phyloP scores from a whole-genome alignment of 2,888 invertebrate genomes.

The Dasysyrphus albostriatus region DNA sequence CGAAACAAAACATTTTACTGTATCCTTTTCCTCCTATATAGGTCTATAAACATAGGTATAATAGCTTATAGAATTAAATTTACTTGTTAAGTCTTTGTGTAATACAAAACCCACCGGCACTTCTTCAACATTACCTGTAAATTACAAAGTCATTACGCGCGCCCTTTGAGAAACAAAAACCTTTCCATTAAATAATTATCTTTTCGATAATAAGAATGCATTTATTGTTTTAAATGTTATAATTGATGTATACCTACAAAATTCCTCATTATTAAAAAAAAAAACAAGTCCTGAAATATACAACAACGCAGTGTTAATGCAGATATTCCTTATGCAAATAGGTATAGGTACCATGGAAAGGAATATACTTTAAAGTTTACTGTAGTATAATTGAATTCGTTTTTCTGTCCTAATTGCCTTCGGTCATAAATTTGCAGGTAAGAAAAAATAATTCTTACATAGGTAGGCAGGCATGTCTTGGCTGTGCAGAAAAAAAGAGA shows the following conservation, averaged over 20 bases:
- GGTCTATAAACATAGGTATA: no score
- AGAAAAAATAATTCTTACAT: constrained; percentile 3
- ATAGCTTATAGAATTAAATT: background rate
- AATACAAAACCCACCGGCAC: background rate
- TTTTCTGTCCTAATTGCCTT: constrained; percentile 30
- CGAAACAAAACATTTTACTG: background rate
- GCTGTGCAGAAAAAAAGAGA: background rate
- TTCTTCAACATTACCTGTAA: constrained; percentile 9
- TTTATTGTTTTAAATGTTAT: constrained; percentile 2
- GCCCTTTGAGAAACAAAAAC: constrained; percentile 31
- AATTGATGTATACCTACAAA: background rate
- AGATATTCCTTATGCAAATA: constrained; percentile 3
- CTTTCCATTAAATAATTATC: constrained; percentile 46
- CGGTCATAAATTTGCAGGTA: constrained; percentile 57
- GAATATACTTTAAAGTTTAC: constrained; percentile 3
- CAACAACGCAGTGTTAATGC: background rate
- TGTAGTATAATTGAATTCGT: background rate
- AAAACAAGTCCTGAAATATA: background rate
- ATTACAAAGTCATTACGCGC: constrained; percentile 37
- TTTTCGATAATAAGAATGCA: constrained; percentile 16
- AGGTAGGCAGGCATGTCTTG: background rate
- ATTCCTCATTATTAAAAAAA: background rate
- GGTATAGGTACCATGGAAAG: background rate
- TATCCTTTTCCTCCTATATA: no score
- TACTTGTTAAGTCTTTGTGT: background rate